Evolutionary conservation across 2,113 vertebrate genomes (phyloP).

Genomic region (Vimba vimba): DNA sequence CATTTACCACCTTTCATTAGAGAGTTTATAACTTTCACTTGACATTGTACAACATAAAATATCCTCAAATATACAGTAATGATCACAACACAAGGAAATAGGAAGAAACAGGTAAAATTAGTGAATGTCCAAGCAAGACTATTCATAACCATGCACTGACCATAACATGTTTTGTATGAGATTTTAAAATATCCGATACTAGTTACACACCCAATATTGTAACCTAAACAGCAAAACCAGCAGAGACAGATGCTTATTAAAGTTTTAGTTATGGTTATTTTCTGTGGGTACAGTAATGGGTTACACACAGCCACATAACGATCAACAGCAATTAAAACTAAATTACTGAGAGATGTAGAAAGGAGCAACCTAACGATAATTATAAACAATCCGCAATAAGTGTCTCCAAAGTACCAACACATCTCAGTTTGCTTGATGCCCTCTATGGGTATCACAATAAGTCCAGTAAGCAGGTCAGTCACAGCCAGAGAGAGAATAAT

Average conservation of each 20-base stretch:
- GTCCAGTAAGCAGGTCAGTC: slow-evolving; percentile 26
- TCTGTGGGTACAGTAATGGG: background rate
- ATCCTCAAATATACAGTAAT: too few relatives aligned
- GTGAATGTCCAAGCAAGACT: too few relatives aligned
- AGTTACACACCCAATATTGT: background rate
- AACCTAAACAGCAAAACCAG: slow-evolving; percentile 36
- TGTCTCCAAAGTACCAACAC: slow-evolving; percentile 66
- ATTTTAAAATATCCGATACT: background rate
- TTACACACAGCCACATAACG: background rate
- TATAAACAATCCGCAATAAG: slow-evolving; percentile 54
- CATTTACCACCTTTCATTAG: too few relatives aligned
- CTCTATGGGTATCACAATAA: slow-evolving; percentile 79
- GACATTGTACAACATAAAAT: too few relatives aligned
- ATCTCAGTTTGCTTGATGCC: slow-evolving; percentile 33
- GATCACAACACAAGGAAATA: too few relatives aligned
- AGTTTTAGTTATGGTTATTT: background rate
- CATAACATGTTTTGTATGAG: background rate
- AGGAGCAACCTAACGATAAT: slow-evolving; percentile 52
- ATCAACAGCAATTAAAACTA: slow-evolving; percentile 62
- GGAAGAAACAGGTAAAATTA: too few relatives aligned
- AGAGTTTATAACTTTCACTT: too few relatives aligned
- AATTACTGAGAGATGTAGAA: slow-evolving; percentile 52
- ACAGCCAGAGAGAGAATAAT: slow-evolving; percentile 8
- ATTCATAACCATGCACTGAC: background rate
- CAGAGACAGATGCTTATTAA: slow-evolving; percentile 59